These are phyloP conservation scores for Drosophila robusta DNA, from an alignment of 2,888 invertebrate genomes.

Conservation along the genomic window DNA sequence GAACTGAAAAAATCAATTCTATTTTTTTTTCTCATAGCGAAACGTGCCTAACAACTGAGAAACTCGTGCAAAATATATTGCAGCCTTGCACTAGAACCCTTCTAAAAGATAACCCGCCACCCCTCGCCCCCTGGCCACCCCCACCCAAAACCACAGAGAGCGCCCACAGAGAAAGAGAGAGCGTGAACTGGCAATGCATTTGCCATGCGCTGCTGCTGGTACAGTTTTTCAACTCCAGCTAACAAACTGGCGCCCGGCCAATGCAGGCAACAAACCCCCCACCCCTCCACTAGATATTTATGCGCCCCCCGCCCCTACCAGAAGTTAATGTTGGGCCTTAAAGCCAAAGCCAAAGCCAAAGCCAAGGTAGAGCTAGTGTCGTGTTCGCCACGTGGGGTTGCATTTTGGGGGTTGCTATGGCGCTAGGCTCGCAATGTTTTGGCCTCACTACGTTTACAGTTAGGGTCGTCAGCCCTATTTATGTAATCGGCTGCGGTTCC, in stretches of 20 bases:
- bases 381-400: constrained; percentile 11
- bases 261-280: constrained; percentile 15
- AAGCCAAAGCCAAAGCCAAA: constrained; percentile 60
- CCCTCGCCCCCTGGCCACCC: neutral
- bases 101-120: neutral
- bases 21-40: constrained; percentile 13
- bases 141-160: constrained; percentile 16
- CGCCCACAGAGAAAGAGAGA: constrained; percentile 7
- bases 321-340: constrained; percentile 58
- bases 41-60: constrained; percentile 79
- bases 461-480: constrained; percentile 75
- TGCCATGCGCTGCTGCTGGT: constrained; percentile 75
- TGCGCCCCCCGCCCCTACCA: neutral
- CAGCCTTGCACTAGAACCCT: constrained; percentile 78
- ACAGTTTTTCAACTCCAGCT: constrained; percentile 76
- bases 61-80: constrained; percentile 79
- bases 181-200: constrained; percentile 50
- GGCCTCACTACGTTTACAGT: constrained; percentile 56
- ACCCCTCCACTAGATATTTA: neutral
- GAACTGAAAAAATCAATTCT: constrained; percentile 79
- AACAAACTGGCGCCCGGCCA: constrained; percentile 45
- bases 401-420: constrained; percentile 53
- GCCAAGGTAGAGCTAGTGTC: constrained; percentile 52
- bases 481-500: constrained; percentile 38
- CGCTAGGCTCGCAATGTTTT: constrained; percentile 38